A percentile compares a stretch with the other conserved stretches of the same genome.
Conservation (phyloP, 2,797 vertebrate species). For the Anabas testudineus region DNA sequence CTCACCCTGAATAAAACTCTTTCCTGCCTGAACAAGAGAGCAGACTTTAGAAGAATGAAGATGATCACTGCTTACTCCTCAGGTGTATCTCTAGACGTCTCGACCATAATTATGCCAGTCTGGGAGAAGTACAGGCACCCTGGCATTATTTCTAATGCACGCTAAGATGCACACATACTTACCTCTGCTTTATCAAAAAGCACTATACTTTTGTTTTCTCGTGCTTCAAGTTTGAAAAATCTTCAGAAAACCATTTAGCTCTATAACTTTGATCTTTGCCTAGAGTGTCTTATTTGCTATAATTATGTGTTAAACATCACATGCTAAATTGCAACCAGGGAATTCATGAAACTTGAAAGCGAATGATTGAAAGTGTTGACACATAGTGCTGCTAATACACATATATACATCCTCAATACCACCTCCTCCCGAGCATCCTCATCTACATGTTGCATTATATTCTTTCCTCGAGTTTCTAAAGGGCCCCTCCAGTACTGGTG, state of each 20-base stretch:
- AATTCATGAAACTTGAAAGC: slow-evolving; percentile 44
- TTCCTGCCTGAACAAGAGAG: slow-evolving; percentile 79
- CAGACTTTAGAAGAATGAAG: slow-evolving; percentile 70
- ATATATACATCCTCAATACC: slow-evolving; percentile 22
- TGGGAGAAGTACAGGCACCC: slow-evolving; percentile 73
- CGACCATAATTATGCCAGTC: slow-evolving; percentile 79
- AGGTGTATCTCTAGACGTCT: slow-evolving; percentile 66
- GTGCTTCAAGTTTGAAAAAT: slow-evolving; percentile 49
- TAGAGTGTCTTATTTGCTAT: slow-evolving; percentile 49
- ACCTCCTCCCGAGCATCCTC: slow-evolving; percentile 40
- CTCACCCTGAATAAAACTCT: slow-evolving; percentile 69
- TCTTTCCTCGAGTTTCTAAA: slow-evolving; percentile 61
- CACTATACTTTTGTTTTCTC: slow-evolving; percentile 46
- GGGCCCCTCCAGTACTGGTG: slow-evolving; percentile 63
- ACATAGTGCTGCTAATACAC: slow-evolving; percentile 25
- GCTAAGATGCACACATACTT: slow-evolving; percentile 49
- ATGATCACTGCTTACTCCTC: slow-evolving; percentile 75
- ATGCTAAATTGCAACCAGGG: slow-evolving; percentile 42
- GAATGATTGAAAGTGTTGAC: slow-evolving; percentile 39
- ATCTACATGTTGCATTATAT: slow-evolving; percentile 33
- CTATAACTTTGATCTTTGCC: slow-evolving; percentile 59
- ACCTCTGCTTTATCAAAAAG: slow-evolving; percentile 48
- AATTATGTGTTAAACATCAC: slow-evolving; percentile 57
- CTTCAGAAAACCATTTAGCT: slow-evolving; percentile 59
- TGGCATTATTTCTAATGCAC: slow-evolving; percentile 73